Evolutionary conservation across 2,888 invertebrate genomes (phyloP), one percentile per base, ranked within the genome.

Genomic region (Pecten maximus): DNA sequence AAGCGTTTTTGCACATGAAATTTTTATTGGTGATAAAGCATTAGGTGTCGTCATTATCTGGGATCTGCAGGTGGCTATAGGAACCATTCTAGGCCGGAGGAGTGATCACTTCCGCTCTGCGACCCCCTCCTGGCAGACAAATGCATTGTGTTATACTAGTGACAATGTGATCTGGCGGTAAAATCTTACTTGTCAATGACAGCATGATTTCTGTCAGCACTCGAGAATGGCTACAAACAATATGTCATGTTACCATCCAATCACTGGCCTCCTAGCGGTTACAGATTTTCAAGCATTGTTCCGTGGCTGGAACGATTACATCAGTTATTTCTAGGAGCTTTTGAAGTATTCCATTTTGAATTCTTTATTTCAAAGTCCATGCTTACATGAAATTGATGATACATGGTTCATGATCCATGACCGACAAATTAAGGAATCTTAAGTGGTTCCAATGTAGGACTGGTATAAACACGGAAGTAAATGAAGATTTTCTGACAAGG

Each of bases 21-120:
- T 40, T 74, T 88, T 88, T 40, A 88, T 88, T 88, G 44, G 88
- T 88, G 10, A 88, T 44, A 88, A 88, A 88, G 40, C 40, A 88
- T 88, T 88, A 88, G 44, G 28, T 48, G 40, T 88, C 40, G 35
- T 88, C 48, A 40, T 87, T 40, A 88, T 88, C 88, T 48, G 40
- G n/a, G 44, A 28, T 40, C 88, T 44, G 88, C 88, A 40, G 88
- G 88, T 88, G 40, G 28, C 40, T 19, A 40, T 88, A 12, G 87
- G 40, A 39, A 54, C 54, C 19, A 54, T 74, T 74, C 28, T 74
- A 74, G 74, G 74, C 28, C 6, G 15, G 35, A 35, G 74, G 74
- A 74, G 35, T 74, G 28, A 74, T 35, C 28, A 35, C 35, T 35
- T 74, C 74, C 35, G 28, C 74, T 28, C 74, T 23, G 35, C 74